A percentile compares a stretch with the other conserved stretches of the same genome.
Conservation (phyloP, 2,113 vertebrate species). For the Channa maculata region DNA sequence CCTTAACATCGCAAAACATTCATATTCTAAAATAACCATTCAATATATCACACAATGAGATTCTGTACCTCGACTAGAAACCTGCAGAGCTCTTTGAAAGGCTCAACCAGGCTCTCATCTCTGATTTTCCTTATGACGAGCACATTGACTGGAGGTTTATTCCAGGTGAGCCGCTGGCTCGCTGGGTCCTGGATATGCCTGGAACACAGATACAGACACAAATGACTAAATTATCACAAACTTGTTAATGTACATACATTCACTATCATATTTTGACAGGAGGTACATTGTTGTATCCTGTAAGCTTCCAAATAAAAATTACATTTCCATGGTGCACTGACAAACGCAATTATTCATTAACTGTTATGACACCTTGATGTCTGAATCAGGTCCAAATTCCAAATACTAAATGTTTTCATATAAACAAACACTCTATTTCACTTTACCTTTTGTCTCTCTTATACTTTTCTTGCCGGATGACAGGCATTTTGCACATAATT, state of each 20-base stretch:
- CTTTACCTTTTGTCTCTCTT: conserved; percentile 62
- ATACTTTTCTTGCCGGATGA: conserved; percentile 23
- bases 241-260: too few relatives aligned
- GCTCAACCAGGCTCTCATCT: conserved; percentile 84
- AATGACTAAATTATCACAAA: neutral
- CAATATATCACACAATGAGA: neutral
- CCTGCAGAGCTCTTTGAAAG: conserved; percentile 86
- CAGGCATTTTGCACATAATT: conserved; percentile 60
- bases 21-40: neutral
- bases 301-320: neutral
- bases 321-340: neutral
- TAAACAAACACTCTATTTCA: neutral
- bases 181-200: conserved; percentile 89
- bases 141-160: conserved; percentile 84
- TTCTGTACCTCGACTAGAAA: conserved; percentile 84
- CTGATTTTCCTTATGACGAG: conserved; percentile 86
- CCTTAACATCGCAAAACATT: neutral
- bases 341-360: conserved; percentile 50
- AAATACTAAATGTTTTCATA: conserved; percentile 16
- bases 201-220: conserved; percentile 13
- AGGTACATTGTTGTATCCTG: neutral
- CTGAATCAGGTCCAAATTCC: conserved; percentile 59
- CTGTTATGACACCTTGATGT: neutral
- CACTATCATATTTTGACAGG: neutral
- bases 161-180: conserved; percentile 87